Conservation (phyloP, 2,888 invertebrate species). For the Penaeus monodon region DNA sequence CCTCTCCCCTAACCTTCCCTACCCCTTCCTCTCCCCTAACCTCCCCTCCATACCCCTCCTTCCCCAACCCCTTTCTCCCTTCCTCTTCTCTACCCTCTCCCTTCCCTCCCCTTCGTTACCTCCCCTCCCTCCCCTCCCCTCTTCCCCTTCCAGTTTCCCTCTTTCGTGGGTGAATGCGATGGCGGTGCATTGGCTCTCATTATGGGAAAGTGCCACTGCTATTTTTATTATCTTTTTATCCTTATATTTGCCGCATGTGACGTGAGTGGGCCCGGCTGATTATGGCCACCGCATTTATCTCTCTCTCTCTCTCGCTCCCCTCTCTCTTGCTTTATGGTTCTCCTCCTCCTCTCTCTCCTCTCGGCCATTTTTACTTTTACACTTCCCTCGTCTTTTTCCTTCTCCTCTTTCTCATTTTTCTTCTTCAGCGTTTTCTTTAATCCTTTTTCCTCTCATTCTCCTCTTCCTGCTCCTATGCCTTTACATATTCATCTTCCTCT, state of each 20-base stretch:
- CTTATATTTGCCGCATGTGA: not conserved
- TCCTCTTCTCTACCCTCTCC: no score
- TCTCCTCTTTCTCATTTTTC: no score
- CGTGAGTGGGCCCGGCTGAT: not conserved
- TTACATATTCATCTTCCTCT: not conserved
- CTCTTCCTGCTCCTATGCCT: no score
- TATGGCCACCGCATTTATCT: not conserved
- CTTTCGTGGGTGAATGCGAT: not conserved
- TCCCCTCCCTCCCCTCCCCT: not conserved
- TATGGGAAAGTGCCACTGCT: no score
- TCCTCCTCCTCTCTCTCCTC: not conserved
- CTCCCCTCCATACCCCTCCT: not conserved
- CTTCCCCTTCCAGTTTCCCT: not conserved
- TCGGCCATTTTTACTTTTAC: no score
- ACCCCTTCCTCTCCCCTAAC: no score
- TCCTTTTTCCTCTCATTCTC: not conserved
- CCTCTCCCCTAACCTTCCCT: not conserved
- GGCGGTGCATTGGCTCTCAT: no score
- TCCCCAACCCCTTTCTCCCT: not conserved
- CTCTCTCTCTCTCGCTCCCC: not conserved
- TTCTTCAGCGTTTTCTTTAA: not conserved
- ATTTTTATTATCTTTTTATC: slow-evolving; percentile 1
- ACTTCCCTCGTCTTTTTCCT: no score
- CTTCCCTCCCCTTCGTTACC: not conserved
- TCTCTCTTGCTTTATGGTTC: not conserved